Base-by-base conservation (phyloP, 2,888 invertebrate genomes). In the Andrena dorsata region DNA sequence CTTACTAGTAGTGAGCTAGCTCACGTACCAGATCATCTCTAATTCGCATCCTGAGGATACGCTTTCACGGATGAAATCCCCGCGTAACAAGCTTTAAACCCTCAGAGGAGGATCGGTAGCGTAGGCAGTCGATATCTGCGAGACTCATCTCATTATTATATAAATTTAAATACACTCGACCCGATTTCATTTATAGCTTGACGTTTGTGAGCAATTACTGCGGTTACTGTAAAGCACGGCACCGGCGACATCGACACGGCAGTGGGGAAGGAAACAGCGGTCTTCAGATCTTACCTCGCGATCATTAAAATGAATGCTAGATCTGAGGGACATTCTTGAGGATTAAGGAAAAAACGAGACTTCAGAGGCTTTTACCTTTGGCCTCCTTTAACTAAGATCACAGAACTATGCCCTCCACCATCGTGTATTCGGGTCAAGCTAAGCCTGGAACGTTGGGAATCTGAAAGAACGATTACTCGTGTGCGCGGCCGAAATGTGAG, bases 401-500 rank as follows among this genome's bases (percentile, higher is more conserved):
- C 20, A 71, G 26, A 71, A 70, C 56, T 64, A 28, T 30, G 32
- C 23, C 68, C 30, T 73, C 28, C 13, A 47, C 53, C 20, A 41
- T 13, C 23, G 16, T 60, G 23, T 32, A 83, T 80, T 63, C 16
- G 16, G 70, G 70, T 73, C 80, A 70, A 10, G 56, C 47, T 35
- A 61, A 51, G 13, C 30, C 60, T n/a, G 41, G 60, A 23, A 23
- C 16, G 16, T 58, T 28, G 8, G 41, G 51, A 73, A 70, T 73
- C 66, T 71, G 56, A 69, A 76, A 77, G 56, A 69, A 65, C 79
- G 70, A 65, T 76, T 65, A 66, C 58, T 69, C 64, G 23, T 20
- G 58, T 60, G 61, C 41, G 26, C 20, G 35, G 16, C 32, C 70
- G 60, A 71, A 80, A 68, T 28, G 41, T 41, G 26, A 47, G 32